Percentiles rank a stretch among this genome's conserved stretches.
Conservation (phyloP, 2,113 vertebrate genomes). For the Elanus axillaris region DNA sequence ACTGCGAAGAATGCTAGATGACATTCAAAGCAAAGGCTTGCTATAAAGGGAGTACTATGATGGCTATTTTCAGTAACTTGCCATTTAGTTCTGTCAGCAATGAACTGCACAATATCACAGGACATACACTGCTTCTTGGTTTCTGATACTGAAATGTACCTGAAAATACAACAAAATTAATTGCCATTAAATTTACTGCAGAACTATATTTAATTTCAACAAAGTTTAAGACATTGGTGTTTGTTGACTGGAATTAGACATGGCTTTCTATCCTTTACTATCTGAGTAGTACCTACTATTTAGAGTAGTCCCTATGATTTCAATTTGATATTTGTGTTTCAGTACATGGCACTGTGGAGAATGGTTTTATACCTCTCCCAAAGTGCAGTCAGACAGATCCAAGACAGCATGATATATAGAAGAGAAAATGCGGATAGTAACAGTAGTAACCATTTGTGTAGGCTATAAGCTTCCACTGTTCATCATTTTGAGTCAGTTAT, state of each 20-base stretch:
- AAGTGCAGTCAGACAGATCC: not conserved
- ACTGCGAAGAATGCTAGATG: not conserved
- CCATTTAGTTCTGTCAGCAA: conserved; percentile 14
- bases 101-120: not conserved
- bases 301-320: not conserved
- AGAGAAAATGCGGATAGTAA: not conserved
- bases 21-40: conserved; percentile 6
- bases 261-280: not conserved
- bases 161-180: not conserved
- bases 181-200: not conserved
- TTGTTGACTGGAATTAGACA: not conserved
- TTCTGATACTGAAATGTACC: not conserved
- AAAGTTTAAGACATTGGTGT: not conserved
- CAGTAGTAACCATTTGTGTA: not conserved
- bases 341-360: not conserved
- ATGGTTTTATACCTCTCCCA: not conserved
- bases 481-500: not conserved
- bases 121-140: not conserved
- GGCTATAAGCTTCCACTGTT: not conserved
- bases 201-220: not conserved
- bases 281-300: too few relatives aligned
- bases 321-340: not conserved
- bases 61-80: conserved; percentile 22
- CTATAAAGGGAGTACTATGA: not conserved
- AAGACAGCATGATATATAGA: not conserved